Evolutionary conservation across 1,140 invertebrate species (phyloP), one percentile per base, ranked within the genome.

Genomic region (Nixonia krombeini): DNA sequence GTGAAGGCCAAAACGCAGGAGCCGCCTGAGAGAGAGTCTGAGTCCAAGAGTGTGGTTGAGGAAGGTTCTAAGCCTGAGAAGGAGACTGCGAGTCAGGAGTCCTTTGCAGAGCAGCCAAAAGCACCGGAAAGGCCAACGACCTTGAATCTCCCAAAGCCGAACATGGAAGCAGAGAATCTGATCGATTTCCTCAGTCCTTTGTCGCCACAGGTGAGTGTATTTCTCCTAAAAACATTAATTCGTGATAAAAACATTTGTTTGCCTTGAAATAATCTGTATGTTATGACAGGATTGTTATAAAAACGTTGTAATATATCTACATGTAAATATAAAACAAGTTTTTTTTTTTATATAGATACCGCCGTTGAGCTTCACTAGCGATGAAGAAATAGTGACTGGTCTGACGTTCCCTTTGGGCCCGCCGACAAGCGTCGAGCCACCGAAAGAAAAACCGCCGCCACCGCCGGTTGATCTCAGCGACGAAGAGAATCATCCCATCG

Each of bases 381-480:
- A 84, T 37, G 81, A 85, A 53, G 82, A 84, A 66, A 77, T 85
- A 49, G 70, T 84, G 0, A 70, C 72, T 0, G 76, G 71, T 1
- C 40, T 80, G 6, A 23, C 79, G 7, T 84, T 85, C 66, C 82
- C 84, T 35, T 52, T 88, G 64, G 78, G 88, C 47, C 87, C 89
- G 9, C 86, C 88, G 7, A 89, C 87, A 50, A 88, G 85, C 42
- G 74, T 92, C 63, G 91, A 93, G 77, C 93, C 93, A 2, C 93
- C 93, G 0, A 94, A 93, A 74, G 92, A 93, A 74, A 94, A 94
- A 80, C 93, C 93, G 35, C 93, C 93, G 9, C 93, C 93, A n/a
- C 93, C 93, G 12, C 93, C 93, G 0, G 86, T 88, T 0, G 90
- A 91, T 25, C 70, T 85, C 2, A 86, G 84, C 55, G 85, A 87